Conservation (phyloP, 2,797 vertebrate genomes). For the Pseudotriccus pelzelni region DNA sequence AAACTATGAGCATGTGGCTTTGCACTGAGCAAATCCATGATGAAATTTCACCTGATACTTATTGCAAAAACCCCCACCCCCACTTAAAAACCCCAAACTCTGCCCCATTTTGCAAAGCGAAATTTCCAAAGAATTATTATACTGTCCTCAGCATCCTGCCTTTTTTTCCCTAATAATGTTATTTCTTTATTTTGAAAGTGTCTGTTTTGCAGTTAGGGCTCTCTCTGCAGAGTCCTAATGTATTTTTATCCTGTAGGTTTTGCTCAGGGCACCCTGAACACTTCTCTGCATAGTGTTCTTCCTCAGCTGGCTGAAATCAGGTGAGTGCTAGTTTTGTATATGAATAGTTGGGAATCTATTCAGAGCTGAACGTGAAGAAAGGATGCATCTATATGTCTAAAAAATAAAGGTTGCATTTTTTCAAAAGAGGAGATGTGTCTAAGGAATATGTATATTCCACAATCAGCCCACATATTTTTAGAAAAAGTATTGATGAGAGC, state of each 20-base stretch:
- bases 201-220: not conserved
- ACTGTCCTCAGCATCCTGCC: not conserved
- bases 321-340: not conserved
- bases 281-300: not conserved
- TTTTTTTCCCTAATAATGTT: not conserved
- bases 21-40: not conserved
- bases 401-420: not conserved
- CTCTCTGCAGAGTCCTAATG: not conserved
- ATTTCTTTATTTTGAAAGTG: not conserved
- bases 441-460: not conserved
- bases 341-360: not conserved
- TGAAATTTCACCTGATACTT: not conserved
- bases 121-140: not conserved
- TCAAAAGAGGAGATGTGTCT: not conserved
- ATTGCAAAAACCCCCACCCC: fast-evolving
- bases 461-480: not conserved
- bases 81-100: not conserved
- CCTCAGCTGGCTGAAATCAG: not conserved
- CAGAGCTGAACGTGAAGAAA: not conserved
- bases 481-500: not conserved
- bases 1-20: not conserved
- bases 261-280: not conserved
- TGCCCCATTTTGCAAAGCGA: not conserved
- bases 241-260: not conserved
- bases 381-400: not conserved